Percentiles rank a stretch among this genome's conserved stretches.
Evolutionary conservation across 2,113 vertebrate genomes (phyloP).

Genomic region (Limanda limanda): DNA sequence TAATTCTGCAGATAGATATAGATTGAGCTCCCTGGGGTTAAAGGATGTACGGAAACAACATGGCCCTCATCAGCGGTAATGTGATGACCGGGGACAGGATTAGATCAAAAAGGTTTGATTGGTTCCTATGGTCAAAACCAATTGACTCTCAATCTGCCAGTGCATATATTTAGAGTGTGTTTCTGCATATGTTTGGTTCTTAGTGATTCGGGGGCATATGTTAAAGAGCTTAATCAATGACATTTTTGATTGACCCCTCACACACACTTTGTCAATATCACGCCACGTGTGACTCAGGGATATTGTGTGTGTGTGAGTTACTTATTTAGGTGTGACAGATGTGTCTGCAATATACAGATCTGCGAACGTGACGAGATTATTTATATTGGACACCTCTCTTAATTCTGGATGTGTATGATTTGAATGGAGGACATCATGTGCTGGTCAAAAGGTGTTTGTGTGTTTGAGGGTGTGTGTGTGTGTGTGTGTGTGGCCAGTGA

Average conservation of each 20-base stretch:
- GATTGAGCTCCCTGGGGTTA: conserved; percentile 46
- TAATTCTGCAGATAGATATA: conserved; percentile 50
- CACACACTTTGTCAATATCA: conserved; percentile 37
- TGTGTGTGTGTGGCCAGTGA: conserved; percentile 13
- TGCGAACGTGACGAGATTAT: conserved; percentile 65
- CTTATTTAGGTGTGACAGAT: conserved; percentile 75
- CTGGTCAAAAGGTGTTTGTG: conserved; percentile 30
- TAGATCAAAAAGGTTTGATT: conserved; percentile 55
- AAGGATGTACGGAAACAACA: conserved; percentile 49
- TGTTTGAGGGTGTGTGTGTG: conserved; percentile 4
- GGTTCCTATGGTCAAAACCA: conserved; percentile 34
- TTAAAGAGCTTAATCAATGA: conserved; percentile 54
- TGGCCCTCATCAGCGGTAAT: conserved; percentile 62
- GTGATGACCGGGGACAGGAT: conserved; percentile 51
- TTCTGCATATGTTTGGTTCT: conserved; percentile 37
- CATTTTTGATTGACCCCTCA: conserved; percentile 51
- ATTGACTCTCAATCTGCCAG: conserved; percentile 47
- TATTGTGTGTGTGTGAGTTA: conserved; percentile 57
- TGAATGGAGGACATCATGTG: conserved; percentile 41
- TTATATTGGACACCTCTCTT: conserved; percentile 61
- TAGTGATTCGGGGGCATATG: conserved; percentile 49
- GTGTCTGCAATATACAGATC: conserved; percentile 58
- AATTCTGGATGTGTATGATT: conserved; percentile 52
- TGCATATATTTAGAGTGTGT: conserved; percentile 31
- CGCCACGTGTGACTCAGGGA: conserved; percentile 69